phyloP scores from a whole-genome alignment of 2,888 invertebrate species.

The Clostera curtula region DNA sequence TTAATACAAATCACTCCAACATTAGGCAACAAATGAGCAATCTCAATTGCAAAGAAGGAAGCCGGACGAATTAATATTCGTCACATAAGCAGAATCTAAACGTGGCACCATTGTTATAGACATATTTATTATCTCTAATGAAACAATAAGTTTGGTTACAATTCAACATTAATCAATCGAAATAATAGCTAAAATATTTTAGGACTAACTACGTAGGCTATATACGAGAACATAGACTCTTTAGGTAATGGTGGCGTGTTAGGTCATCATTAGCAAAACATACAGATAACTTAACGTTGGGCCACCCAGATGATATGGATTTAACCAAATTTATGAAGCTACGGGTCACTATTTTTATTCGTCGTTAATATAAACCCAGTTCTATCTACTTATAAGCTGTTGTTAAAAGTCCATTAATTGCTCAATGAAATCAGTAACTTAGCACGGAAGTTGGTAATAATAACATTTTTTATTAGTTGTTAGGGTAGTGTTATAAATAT shows the following conservation, averaged over 20 bases:
- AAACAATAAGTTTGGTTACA: slow-evolving; percentile 13
- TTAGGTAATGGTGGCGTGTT: no score
- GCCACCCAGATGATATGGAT: no score
- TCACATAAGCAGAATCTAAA: slow-evolving; percentile 9
- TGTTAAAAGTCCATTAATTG: slow-evolving; percentile 48
- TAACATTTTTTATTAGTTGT: no score
- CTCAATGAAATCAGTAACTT: no score
- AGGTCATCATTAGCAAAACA: no score
- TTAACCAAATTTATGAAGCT: no score
- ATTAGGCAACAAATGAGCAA: slow-evolving; percentile 16
- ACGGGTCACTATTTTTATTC: no score
- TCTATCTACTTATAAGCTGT: slow-evolving; percentile 31
- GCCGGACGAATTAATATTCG: slow-evolving; percentile 20
- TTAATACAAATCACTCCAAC: slow-evolving; percentile 12
- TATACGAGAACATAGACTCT: no score
- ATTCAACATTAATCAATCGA: slow-evolving; percentile 13
- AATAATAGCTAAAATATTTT: slow-evolving; percentile 16
- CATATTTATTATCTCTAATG: slow-evolving; percentile 13
- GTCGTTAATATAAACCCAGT: slow-evolving; percentile 40
- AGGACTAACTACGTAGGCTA: no score
- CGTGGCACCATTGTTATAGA: slow-evolving; percentile 19
- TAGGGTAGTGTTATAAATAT: no score
- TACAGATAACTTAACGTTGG: no score
- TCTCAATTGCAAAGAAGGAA: slow-evolving; percentile 10
- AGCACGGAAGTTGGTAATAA: no score